phyloP scores from a whole-genome alignment of 2,797 vertebrate genomes.

The Hoplostethus mediterraneus region DNA sequence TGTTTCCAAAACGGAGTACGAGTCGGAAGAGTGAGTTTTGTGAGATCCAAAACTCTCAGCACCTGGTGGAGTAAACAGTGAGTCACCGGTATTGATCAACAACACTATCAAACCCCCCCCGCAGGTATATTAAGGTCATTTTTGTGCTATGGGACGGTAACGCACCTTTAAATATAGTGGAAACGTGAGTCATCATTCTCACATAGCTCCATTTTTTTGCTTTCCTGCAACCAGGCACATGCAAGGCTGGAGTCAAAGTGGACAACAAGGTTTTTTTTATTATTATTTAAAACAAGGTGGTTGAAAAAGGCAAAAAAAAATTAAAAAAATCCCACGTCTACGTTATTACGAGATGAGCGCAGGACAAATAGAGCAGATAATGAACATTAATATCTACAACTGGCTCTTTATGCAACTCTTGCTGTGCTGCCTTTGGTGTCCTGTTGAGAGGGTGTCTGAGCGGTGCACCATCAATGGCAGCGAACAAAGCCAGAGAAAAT shows the following conservation, averaged over 20 bases:
- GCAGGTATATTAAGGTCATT: too few species aligned
- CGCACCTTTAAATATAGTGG: too few species aligned
- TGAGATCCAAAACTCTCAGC: constrained; percentile 39
- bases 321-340: constrained; percentile 49
- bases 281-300: constrained; percentile 33
- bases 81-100: constrained; percentile 6
- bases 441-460: constrained; percentile 71
- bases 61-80: background rate
- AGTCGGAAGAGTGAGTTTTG: constrained; percentile 19
- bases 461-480: constrained; percentile 67
- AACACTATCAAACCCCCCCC: too few species aligned
- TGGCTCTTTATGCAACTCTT: constrained; percentile 65
- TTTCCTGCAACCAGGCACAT: background rate
- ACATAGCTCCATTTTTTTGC: constrained; percentile 16
- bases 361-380: constrained; percentile 68
- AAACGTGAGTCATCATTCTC: background rate
- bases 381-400: constrained; percentile 76
- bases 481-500: constrained; percentile 76
- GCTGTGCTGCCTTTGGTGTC: constrained; percentile 76
- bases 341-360: constrained; percentile 47
- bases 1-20: background rate
- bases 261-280: constrained; percentile 33
- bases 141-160: too few species aligned
- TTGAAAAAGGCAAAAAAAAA: constrained; percentile 30
- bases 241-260: constrained; percentile 26